Conservation (phyloP, 1,140 invertebrate genomes). For the Eubasilissa regina region DNA sequence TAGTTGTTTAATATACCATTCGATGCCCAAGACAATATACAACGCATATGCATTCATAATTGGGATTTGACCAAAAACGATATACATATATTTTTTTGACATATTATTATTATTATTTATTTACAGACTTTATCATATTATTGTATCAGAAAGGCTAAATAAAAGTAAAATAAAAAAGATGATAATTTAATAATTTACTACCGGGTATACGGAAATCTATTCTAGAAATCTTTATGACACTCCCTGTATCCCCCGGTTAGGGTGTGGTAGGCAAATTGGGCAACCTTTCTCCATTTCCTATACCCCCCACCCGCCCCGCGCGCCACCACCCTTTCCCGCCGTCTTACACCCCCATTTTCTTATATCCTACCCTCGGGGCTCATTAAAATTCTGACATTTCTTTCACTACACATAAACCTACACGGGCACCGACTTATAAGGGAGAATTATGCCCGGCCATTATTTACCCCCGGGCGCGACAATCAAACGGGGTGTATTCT, state of each 20-base stretch:
- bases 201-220: not conserved
- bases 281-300: constrained; percentile 27
- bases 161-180: too few species aligned
- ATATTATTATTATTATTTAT: too few species aligned
- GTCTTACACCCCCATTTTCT: constrained; percentile 6
- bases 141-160: too few species aligned
- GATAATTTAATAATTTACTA: too few species aligned
- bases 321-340: not conserved
- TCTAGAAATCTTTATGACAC: not conserved
- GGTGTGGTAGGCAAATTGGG: constrained; percentile 36
- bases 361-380: constrained; percentile 24
- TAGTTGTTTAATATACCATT: too few species aligned
- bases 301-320: not conserved
- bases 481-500: constrained; percentile 2
- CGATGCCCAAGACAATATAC: too few species aligned
- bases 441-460: constrained; percentile 18
- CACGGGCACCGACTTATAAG: constrained; percentile 12
- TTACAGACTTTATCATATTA: too few species aligned
- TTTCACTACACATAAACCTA: constrained; percentile 23
- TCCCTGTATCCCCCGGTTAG: constrained; percentile 4
- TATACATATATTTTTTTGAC: too few species aligned
- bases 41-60: too few species aligned
- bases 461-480: constrained; percentile 12
- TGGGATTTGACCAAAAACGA: too few species aligned
- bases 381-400: constrained; percentile 48